phyloP scores from a whole-genome alignment of 2,888 invertebrate species.

The Gasteruption jaculator region DNA sequence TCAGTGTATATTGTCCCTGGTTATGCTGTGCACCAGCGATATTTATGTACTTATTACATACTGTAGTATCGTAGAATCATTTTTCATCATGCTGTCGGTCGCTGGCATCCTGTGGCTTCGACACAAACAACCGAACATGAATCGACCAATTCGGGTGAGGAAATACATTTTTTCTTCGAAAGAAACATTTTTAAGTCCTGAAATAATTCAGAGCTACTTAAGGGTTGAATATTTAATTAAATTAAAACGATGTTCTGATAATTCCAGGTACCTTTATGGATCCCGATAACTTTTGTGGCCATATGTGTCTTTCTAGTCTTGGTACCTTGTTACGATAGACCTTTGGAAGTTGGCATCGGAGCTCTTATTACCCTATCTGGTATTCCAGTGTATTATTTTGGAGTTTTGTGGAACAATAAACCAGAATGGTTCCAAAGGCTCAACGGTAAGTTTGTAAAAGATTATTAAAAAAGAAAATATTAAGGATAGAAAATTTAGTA shows the following conservation, averaged over 20 bases:
- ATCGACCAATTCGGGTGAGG: constrained; percentile 78
- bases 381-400: constrained; percentile 74
- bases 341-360: constrained; percentile 75
- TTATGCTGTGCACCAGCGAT: constrained; percentile 82
- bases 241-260: constrained; percentile 15
- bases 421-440: constrained; percentile 59
- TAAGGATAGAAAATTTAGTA: constrained; percentile 5
- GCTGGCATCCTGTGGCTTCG: constrained; percentile 80
- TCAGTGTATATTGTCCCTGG: constrained; percentile 76
- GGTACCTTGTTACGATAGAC: constrained; percentile 75
- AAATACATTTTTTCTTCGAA: constrained; percentile 9
- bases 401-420: constrained; percentile 65
- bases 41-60: constrained; percentile 85
- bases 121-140: constrained; percentile 72
- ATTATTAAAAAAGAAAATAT: constrained; percentile 9
- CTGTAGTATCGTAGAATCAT: constrained; percentile 87
- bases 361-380: constrained; percentile 76
- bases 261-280: constrained; percentile 64
- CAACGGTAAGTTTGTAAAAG: constrained; percentile 58
- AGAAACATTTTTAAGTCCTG: background rate
- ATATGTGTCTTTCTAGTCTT: constrained; percentile 75
- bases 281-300: constrained; percentile 73
- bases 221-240: too few species aligned
- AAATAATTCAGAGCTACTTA: background rate
- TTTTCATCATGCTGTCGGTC: constrained; percentile 85